Conservation (phyloP, 2,113 vertebrate species). For the Orthonyx spaldingii region DNA sequence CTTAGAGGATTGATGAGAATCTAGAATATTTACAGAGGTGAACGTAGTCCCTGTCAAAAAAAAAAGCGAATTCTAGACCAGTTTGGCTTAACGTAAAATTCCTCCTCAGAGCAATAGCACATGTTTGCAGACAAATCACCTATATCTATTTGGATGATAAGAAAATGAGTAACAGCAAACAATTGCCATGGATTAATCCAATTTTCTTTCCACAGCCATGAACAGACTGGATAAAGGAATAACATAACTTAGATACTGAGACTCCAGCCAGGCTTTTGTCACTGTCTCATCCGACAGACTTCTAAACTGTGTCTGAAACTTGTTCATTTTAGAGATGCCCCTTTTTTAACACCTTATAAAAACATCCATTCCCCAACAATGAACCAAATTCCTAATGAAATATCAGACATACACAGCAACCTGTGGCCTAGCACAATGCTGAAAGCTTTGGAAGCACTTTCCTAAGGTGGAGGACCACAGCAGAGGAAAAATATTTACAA, state of each 20-base stretch:
- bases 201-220: neutral
- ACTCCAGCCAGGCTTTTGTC: neutral
- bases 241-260: neutral
- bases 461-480: neutral
- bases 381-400: neutral
- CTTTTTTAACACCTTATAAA: neutral
- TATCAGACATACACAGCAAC: neutral
- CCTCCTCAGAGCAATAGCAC: neutral
- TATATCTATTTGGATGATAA: neutral
- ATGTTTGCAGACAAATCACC: neutral
- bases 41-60: neutral
- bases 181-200: neutral
- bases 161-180: neutral
- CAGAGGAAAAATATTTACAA: neutral
- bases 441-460: neutral
- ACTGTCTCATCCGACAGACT: neutral
- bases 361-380: neutral
- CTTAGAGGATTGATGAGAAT: neutral
- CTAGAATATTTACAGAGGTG: neutral
- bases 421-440: neutral
- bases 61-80: neutral
- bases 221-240: neutral
- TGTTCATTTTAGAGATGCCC: neutral
- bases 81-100: neutral
- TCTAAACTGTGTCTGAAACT: neutral